Evolutionary conservation across 2,113 vertebrate species (phyloP), one percentile per base, ranked within the genome.

Genomic region (Xiphophorus hellerii): DNA sequence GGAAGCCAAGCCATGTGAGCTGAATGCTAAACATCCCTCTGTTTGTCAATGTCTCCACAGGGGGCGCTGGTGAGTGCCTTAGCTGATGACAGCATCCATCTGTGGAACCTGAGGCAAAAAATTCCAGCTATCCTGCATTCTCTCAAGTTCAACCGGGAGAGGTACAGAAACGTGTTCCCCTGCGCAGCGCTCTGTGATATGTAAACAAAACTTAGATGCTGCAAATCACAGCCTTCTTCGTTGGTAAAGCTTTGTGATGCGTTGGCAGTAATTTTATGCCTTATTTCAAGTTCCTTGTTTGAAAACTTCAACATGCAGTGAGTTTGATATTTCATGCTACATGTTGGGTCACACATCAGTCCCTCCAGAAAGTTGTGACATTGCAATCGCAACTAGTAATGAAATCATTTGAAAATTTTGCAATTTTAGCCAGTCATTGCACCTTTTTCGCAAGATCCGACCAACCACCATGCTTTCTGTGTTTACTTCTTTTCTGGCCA

Each of bases 21-120:
- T 28, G 27, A 30, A 22, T 30, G 29, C 31, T 63, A 11, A 51
- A 54, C 66, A 35, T 20, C 28, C 0, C 2, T 9, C 9, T 63
- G 29, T 78, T 39, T 72, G 2, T 77, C 20, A 22, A 62, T 69
- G 13, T 79, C 2, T 20, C 73, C 8, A 14, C 77, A 99, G 98
- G 98, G 98, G 95, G 98, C 98, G 74, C 96, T 99, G 84, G 98
- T 99, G 95, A 99, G 97, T 95, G 97, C 96, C 95, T 97, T 99
- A 96, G 95, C 97, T 90, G 98, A 99, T 90, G 98, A 99, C 91
- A 99, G 96, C 82, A 92, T 99, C 90, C 97, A 99, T 86, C 93
- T 99, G 86, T 99, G 98, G 98, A 99, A 99, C 90, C 93, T 99
- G 88, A 96, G 98, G 92, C 98, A 99, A 86, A 99, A 99, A 91